Conservation (phyloP, 2,888 invertebrate species). For the Poecilobothrus nobilitatus region DNA sequence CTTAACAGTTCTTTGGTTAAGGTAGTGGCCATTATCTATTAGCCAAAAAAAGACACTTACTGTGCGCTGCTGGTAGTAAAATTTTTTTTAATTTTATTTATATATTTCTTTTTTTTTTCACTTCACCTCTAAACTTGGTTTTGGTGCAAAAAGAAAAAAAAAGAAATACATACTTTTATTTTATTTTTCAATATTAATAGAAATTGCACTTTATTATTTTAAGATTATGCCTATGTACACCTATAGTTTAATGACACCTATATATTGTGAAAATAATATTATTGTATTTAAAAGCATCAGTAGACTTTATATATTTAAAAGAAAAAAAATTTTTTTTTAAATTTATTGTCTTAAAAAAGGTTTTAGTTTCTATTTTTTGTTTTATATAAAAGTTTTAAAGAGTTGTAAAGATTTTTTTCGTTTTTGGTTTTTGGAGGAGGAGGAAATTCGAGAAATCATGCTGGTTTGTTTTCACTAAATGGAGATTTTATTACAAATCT, state of each 20-base stretch:
- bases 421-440: neutral
- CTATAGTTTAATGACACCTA: too few species aligned
- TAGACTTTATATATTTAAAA: too few species aligned
- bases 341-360: neutral
- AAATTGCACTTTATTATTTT: too few species aligned
- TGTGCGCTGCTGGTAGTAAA: neutral
- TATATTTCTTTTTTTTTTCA: too few species aligned
- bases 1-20: neutral
- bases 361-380: neutral
- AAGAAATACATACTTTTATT: too few species aligned
- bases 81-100: too few species aligned
- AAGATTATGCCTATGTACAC: too few species aligned
- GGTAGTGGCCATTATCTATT: conserved; percentile 6
- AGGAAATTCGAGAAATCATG: neutral
- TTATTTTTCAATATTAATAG: too few species aligned
- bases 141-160: too few species aligned
- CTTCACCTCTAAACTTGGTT: too few species aligned
- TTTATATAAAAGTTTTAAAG: neutral
- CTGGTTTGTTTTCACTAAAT: conserved; percentile 4
- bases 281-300: too few species aligned
- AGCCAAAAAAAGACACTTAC: neutral
- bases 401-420: neutral
- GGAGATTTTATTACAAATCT: conserved; percentile 6
- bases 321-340: neutral
- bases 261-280: too few species aligned